These are phyloP conservation scores for Drosophila anceps DNA, from an alignment of 2,888 invertebrate genomes.

Conservation along the genomic window DNA sequence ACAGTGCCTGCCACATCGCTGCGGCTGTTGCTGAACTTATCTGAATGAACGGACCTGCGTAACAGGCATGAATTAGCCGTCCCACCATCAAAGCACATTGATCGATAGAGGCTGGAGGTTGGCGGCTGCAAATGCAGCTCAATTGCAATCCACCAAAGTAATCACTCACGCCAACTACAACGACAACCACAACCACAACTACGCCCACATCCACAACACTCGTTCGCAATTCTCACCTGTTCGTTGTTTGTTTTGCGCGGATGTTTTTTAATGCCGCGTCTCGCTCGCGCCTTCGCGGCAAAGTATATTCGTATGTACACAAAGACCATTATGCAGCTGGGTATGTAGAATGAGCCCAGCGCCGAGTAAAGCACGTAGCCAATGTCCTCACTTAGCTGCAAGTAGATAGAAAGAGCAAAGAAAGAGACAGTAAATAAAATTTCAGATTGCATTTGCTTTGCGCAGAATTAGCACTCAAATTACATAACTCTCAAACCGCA, in stretches of 20 bases:
- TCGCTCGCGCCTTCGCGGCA: conserved; percentile 96
- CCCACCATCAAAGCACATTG: conserved; percentile 26
- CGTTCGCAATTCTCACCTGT: conserved; percentile 81
- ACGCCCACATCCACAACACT: neutral
- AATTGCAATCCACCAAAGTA: conserved; percentile 6
- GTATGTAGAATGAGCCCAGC: conserved; percentile 99
- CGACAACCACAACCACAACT: neutral
- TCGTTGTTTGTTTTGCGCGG: conserved; percentile 87
- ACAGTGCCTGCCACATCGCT: conserved; percentile 25
- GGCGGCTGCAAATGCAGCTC: neutral
- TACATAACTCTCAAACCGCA: neutral
- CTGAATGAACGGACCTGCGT: conserved; percentile 12
- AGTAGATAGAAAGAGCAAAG: conserved; percentile 59
- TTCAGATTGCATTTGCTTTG: conserved; percentile 23
- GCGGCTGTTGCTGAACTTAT: conserved; percentile 21
- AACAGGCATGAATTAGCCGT: conserved; percentile 43
- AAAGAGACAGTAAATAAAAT: neutral
- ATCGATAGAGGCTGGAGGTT: neutral
- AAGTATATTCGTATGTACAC: conserved; percentile 99
- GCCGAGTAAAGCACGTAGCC: conserved; percentile 99
- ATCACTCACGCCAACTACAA: neutral
- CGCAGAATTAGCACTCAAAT: conserved; percentile 11
- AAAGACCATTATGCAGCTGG: conserved; percentile 99
- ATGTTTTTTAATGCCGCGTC: conserved; percentile 93
- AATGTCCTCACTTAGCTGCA: conserved; percentile 96